Base-by-base conservation (phyloP, 2,888 invertebrate genomes). In the Ctenicera cuprea region DNA sequence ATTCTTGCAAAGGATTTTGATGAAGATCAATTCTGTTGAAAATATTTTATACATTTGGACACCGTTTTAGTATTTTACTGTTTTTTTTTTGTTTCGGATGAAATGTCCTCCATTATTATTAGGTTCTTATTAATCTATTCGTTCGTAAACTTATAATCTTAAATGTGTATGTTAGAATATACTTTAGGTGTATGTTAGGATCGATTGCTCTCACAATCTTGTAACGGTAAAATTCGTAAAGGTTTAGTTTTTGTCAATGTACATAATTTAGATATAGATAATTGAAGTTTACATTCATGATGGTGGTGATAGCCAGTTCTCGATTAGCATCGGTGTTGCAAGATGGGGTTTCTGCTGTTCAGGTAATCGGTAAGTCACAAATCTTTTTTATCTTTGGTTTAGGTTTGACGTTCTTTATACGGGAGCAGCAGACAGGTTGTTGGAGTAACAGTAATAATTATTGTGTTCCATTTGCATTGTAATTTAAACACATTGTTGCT, bases 351-450 rank as follows among this genome's bases (percentile, higher is more conserved):
- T 64, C 43, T 45, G 45, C 71, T 62, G 41, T 64, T 64, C 33
- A 33, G 71, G 71, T 71, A 48, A 65, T 72, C 37, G 67, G 66
- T 72, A 72, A 64, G 65, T 69, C 50, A 63, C 33, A 33, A 67
- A n/a, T 61, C 14, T 38, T 52, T 48, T 22, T 54, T 63, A 52
- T 26, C 8, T 52, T 41, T 63, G 70, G 70, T 63, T 52, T 63
- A 63, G 70, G 48, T 50, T 63, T 26, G 63, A 57, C 37, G 22
- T 48, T 69, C 69, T 62, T 16, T 20, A 14, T 57, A 20, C 3
- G 12, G 14, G 18, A 12, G 18, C 38, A 62, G 7, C 20, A 18
- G 14, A 26, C 12, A 12, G 4, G 14, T 18, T 62, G 11, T 38
- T 14, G 20, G 14, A 38, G 37, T 22, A 14, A 12, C 9, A 3